phyloP scores from a whole-genome alignment of 2,113 vertebrate species.

The Eulemur rufifrons region DNA sequence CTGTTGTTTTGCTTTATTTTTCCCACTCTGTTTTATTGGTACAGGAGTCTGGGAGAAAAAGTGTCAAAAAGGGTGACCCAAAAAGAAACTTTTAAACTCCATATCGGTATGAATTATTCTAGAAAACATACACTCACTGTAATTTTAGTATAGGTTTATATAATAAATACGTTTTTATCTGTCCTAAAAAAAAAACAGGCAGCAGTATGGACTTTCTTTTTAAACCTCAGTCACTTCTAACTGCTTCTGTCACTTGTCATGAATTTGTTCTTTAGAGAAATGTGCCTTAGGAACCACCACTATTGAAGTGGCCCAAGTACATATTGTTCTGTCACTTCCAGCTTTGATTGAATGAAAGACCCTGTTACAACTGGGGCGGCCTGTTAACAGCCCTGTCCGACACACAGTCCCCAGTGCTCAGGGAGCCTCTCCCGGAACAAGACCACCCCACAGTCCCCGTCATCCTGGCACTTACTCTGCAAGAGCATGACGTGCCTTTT shows the following conservation, averaged over 20 bases:
- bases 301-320: neutral
- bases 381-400: neutral
- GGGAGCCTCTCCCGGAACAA: neutral
- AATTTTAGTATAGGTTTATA: neutral
- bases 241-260: neutral
- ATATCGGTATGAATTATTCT: neutral
- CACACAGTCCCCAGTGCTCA: neutral
- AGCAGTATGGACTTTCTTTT: neutral
- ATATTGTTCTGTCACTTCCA: neutral
- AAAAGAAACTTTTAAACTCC: neutral
- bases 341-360: neutral
- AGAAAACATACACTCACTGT: neutral
- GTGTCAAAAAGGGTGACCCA: neutral
- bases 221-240: neutral
- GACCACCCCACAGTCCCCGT: too few relatives aligned
- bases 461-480: neutral
- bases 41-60: neutral
- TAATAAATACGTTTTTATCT: neutral
- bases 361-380: accelerated
- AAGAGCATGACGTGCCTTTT: neutral
- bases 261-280: neutral
- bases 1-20: neutral
- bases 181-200: neutral
- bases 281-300: neutral
- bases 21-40: too few relatives aligned